Evolutionary conservation across 2,888 invertebrate genomes (phyloP), one percentile per base, ranked within the genome.

Genomic region (Blastobasis adustella): DNA sequence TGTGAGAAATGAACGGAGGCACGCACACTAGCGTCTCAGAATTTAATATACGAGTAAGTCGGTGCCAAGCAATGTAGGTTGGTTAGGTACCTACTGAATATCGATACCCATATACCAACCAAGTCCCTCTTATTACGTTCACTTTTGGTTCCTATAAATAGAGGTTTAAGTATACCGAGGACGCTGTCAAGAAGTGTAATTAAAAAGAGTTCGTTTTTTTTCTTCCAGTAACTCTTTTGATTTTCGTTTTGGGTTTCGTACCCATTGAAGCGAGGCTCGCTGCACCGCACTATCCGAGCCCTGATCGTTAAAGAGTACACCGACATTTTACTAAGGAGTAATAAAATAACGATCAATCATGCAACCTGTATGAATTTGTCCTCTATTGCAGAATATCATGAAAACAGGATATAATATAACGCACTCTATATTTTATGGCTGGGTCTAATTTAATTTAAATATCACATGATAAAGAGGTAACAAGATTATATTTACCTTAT

Each of bases 201-300:
- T 71, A 71, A 70, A n/a, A n/a, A n/a, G n/a, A 62, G 59, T 58
- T 57, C 54, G 61, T 60, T 69, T 66, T 62, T 57, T 63, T 71
- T 71, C 63, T 67, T 60, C 60, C 63, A 63, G 59, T 59, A 58
- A 54, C 56, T 59, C 66, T 58, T 56, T 62, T 67, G 69, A 63
- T 63, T 66, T 67, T 67, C 23, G 61, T 57, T 66, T 67, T 66
- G 57, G 59, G 59, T 56, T 49, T 53, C 58, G 58, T 61, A 59
- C 58, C 58, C 71, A 71, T 71, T 76, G 70, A 72, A 73, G 65
- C 76, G 73, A 58, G 63, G 65, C 71, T 66, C 59, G 59, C 50
- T 43, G 54, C 41, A 37, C 8, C 6, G 37, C 37, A 41, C 46
- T 44, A 44, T 23, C 23, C 23, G 23, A 23, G 23, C 23, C 3